Evolutionary conservation across 64 coral and sea anemone species (phyloP).

Genomic region (Platygyra sinensis): DNA sequence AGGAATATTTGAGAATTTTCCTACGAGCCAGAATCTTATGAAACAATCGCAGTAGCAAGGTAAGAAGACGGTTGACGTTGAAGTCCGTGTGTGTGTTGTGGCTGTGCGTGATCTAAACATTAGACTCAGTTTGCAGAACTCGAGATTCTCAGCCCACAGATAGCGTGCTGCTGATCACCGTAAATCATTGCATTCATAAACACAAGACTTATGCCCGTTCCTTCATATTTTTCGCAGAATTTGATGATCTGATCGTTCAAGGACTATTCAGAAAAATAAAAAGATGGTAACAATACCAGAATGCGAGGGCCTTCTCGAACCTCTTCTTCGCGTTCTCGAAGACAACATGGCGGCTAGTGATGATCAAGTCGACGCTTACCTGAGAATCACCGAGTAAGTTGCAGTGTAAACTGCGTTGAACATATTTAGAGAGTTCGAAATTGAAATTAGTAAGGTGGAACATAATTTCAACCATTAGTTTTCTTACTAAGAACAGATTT

Average conservation of each 20-base stretch:
- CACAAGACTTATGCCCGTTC: neutral
- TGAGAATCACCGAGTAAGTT: conserved; percentile 63
- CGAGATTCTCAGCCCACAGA: neutral
- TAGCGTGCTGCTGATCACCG: neutral
- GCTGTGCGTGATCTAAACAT: neutral
- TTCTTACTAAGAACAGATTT: too few relatives aligned
- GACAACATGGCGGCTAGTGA: conserved; percentile 40
- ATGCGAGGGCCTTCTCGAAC: conserved; percentile 45
- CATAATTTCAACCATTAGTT: too few relatives aligned
- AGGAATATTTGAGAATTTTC: neutral
- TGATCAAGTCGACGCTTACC: conserved; percentile 57
- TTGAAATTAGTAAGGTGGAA: too few relatives aligned
- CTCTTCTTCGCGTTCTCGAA: conserved; percentile 55
- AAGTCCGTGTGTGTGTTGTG: neutral
- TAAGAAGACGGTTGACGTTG: neutral
- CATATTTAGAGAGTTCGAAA: neutral
- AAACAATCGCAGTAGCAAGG: neutral
- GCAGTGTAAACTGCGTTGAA: neutral
- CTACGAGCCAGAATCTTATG: neutral
- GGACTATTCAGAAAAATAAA: neutral
- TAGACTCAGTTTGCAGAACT: neutral
- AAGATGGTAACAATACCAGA: conserved; percentile 74
- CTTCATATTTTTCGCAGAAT: neutral
- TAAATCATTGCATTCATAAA: neutral
- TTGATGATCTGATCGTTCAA: neutral